Percentiles rank a stretch among this genome's conserved stretches.
Evolutionary conservation across 2,113 vertebrate species (phyloP).

Genomic region (Donacobius atricapilla): DNA sequence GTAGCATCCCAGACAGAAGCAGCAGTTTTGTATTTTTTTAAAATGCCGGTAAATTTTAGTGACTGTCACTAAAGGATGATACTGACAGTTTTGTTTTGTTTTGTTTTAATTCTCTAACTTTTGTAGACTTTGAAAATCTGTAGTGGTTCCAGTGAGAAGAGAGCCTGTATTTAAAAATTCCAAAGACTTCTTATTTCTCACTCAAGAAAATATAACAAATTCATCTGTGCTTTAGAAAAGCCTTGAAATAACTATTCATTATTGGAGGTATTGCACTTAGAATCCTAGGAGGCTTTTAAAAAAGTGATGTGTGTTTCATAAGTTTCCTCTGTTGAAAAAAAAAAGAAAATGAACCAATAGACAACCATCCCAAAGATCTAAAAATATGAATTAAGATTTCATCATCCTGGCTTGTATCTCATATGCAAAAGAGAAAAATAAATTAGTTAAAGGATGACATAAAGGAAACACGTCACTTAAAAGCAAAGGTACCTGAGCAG

Average conservation of each 20-base stretch:
- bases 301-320: not conserved
- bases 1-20: constrained; percentile 15
- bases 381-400: not conserved
- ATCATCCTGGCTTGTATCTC: not conserved
- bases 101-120: not conserved
- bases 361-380: not conserved
- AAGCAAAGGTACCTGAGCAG: not conserved
- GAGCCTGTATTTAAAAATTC: not conserved
- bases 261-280: not conserved
- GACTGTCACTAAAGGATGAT: not conserved
- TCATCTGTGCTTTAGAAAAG: not conserved
- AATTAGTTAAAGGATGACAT: not conserved
- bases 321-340: not conserved
- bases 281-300: not conserved
- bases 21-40: not conserved
- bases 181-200: not conserved
- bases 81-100: not conserved
- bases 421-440: not conserved
- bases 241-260: not conserved
- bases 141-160: not conserved
- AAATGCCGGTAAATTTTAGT: constrained; percentile 25
- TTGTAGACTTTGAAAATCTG: not conserved
- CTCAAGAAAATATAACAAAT: not conserved
- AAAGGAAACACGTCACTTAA: not conserved
- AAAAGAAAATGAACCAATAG: not conserved